These are phyloP conservation scores for Otis tarda DNA, from an alignment of 2,113 vertebrate species.

Conservation along the genomic window DNA sequence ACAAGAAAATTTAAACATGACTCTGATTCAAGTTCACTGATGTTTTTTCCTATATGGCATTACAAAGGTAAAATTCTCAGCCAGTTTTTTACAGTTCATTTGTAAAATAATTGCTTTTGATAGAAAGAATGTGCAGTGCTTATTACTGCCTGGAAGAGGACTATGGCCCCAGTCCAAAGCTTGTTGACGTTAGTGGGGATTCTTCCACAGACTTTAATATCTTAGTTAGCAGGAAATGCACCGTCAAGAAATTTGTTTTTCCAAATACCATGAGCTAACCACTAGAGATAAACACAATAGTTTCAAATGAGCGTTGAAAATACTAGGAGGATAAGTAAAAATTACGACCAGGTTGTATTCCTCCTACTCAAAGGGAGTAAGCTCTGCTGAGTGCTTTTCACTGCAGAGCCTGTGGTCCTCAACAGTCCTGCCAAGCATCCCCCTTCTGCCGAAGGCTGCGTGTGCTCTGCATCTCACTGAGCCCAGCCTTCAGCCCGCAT, in stretches of 20 bases:
- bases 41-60: neutral
- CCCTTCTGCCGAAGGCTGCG: neutral
- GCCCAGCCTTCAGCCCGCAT: neutral
- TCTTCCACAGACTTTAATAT: neutral
- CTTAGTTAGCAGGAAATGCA: conserved; percentile 3
- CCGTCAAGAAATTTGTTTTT: neutral
- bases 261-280: neutral
- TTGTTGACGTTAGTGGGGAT: neutral
- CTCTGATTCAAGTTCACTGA: neutral
- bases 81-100: neutral
- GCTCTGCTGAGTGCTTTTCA: neutral
- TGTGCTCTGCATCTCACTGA: neutral
- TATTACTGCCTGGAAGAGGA: neutral
- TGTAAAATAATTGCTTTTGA: conserved; percentile 22
- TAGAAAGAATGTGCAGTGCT: neutral
- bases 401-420: neutral
- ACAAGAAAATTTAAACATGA: neutral
- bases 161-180: neutral
- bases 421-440: neutral
- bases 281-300: neutral
- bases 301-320: neutral
- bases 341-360: neutral
- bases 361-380: neutral
- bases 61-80: neutral
- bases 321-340: neutral